These are phyloP conservation scores for Notamacropus eugenii DNA, from an alignment of 2,797 vertebrate species.

Conservation along the genomic window DNA sequence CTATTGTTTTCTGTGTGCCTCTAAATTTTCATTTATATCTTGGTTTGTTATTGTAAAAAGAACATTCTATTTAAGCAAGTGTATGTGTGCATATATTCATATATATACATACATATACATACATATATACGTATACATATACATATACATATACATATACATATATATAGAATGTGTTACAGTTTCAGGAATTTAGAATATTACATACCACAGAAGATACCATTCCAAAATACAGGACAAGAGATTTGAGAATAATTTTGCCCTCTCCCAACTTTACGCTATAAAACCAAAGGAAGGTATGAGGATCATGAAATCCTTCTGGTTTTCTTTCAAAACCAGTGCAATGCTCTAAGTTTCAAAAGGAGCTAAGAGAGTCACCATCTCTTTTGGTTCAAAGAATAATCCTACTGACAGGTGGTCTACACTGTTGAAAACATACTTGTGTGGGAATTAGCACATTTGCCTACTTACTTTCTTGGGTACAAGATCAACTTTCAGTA, in stretches of 20 bases:
- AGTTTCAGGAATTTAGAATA: slow-evolving; percentile 45
- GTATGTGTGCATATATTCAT: too few relatives aligned
- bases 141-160: too few relatives aligned
- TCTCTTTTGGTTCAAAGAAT: slow-evolving; percentile 52
- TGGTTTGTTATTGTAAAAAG: not conserved
- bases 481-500: slow-evolving; percentile 74
- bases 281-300: slow-evolving; percentile 43
- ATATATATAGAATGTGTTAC: too few relatives aligned
- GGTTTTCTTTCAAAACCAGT: slow-evolving; percentile 33
- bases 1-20: not conserved
- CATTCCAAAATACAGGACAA: slow-evolving; percentile 17
- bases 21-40: not conserved
- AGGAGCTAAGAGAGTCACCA: not conserved
- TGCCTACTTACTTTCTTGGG: slow-evolving; percentile 72
- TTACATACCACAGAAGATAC: slow-evolving; percentile 7
- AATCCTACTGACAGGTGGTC: slow-evolving; percentile 75
- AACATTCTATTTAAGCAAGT: not conserved
- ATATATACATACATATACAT: not conserved
- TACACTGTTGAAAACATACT: slow-evolving; percentile 58
- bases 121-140: too few relatives aligned
- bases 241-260: slow-evolving; percentile 36
- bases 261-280: slow-evolving; percentile 28
- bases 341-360: slow-evolving; percentile 39
- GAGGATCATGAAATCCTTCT: slow-evolving; percentile 20
- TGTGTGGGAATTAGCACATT: slow-evolving; percentile 66